phyloP scores from a whole-genome alignment of 92 coral and sea anemone genomes.

The Umimayanthus chanpuru region DNA sequence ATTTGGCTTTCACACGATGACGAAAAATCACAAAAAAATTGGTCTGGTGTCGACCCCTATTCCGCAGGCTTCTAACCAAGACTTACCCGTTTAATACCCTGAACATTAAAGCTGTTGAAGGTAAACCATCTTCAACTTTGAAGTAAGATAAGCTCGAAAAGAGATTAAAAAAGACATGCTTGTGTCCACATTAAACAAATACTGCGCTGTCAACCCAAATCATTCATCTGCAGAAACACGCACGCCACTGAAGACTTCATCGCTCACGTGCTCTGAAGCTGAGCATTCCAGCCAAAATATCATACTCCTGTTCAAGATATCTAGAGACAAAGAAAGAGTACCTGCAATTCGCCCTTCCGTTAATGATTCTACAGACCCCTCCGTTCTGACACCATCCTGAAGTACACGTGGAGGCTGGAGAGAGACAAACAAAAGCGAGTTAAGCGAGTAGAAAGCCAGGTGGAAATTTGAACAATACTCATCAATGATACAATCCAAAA shows the following conservation, averaged over 20 bases:
- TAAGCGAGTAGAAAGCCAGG: constrained; percentile 67
- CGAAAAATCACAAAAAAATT: constrained; percentile 3
- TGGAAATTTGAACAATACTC: constrained; percentile 51
- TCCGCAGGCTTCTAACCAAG: neutral
- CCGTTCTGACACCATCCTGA: constrained; percentile 78
- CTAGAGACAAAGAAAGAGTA: constrained; percentile 35
- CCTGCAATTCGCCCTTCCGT: constrained; percentile 82
- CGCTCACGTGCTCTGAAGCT: constrained; percentile 61
- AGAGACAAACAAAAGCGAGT: constrained; percentile 53
- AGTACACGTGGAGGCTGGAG: constrained; percentile 85
- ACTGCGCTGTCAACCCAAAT: constrained; percentile 55
- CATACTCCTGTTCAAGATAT: constrained; percentile 15
- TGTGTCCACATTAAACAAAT: constrained; percentile 48
- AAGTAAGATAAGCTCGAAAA: constrained; percentile 17
- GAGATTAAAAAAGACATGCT: constrained; percentile 26
- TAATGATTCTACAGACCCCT: constrained; percentile 65
- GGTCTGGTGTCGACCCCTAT: neutral
- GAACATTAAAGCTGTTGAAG: neutral
- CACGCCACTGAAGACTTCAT: constrained; percentile 17
- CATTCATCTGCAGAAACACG: constrained; percentile 4
- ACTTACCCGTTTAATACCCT: neutral
- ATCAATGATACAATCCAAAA: constrained; percentile 38
- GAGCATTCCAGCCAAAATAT: constrained; percentile 1
- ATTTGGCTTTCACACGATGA: constrained; percentile 14
- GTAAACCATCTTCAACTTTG: neutral